phyloP scores from a whole-genome alignment of 1,140 invertebrate genomes.

The Venustaconcha ellipsiformis region DNA sequence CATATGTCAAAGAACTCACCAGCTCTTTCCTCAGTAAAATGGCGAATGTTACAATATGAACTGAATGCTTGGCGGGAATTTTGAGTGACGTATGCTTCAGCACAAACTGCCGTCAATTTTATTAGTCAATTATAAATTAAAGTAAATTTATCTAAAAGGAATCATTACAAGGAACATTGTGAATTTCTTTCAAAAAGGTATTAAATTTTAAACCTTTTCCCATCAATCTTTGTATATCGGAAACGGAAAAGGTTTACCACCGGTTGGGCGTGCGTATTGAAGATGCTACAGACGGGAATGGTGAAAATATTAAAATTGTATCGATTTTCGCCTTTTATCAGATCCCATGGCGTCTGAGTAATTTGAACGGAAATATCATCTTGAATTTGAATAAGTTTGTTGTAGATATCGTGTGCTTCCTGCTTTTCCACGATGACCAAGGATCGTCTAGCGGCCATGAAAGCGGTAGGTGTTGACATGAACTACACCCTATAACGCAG shows the following conservation, averaged over 20 bases:
- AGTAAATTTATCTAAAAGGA: no score
- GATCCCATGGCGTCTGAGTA: slow-evolving; percentile 48
- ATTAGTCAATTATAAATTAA: no score
- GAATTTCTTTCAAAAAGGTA: no score
- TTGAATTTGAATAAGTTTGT: no score
- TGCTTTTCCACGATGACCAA: slow-evolving; percentile 83
- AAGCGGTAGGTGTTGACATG: slow-evolving; percentile 81
- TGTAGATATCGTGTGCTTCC: slow-evolving; percentile 5
- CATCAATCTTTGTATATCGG: slow-evolving; percentile 30
- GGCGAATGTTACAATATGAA: neutral
- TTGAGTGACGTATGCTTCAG: neutral
- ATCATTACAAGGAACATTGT: no score
- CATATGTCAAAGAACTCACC: no score
- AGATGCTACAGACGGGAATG: slow-evolving; percentile 38
- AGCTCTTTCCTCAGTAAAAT: no score
- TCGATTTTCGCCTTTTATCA: slow-evolving; percentile 59
- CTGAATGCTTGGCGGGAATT: neutral
- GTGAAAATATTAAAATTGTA: slow-evolving; percentile 67
- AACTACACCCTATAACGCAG: no score
- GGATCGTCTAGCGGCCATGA: slow-evolving; percentile 96
- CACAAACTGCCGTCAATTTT: neutral
- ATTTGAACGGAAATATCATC: neutral
- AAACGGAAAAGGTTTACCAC: slow-evolving; percentile 46
- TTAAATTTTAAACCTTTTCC: no score
- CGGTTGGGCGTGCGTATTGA: slow-evolving; percentile 55